Evolutionary conservation across 2,113 vertebrate genomes (phyloP), one percentile per base, ranked within the genome.

Genomic region (Scolopax mira): DNA sequence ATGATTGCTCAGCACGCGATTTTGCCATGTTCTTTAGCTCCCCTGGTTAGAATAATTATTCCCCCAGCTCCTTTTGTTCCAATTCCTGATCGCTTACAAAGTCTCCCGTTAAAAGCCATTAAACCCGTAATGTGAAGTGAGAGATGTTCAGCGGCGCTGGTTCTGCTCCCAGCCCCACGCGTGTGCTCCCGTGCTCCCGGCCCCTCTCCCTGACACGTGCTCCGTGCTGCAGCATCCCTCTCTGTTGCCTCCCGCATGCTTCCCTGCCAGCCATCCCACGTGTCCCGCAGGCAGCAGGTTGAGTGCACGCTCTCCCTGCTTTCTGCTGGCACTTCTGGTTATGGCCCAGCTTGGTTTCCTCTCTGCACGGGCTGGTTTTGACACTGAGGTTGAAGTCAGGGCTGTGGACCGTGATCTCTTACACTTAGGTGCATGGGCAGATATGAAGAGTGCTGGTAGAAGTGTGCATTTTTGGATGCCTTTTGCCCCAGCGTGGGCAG

Each of bases 31-130:
- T 96, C 91, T 90, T 71, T 78, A 69, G 83, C 87, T 93, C 96
- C 94, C 90, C 79, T 90, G 90, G 95, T 96, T 90, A 89, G 93
- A 90, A 87, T 97, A 90, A 97, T 93, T 95, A 92, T 96, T 96
- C 70, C 79, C 85, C 80, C 80, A 95, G 91, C 90, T 93, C 94
- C 85, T 94, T 93, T 95, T 88, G 91, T 97, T 97, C 96, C 95
- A 87, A 90, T 96, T 97, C 90, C 97, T 96, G 95, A 96, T 96
- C 91, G 67, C 92, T 97, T 92, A 94, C 94, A 96, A 94, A 95
- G 94, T 86, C 89, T 96, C 88, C 93, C 69, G 96, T 96, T 97
- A 96, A 96, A 97, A 97, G 93, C 91, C 94, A 97, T 97, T 94
- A 97, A 97, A 94, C 42, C 84, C 1, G 78, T 97, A 93, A 96